These are phyloP conservation scores for Patella vulgata DNA, from an alignment of 1,140 invertebrate genomes.

Conservation along the genomic window DNA sequence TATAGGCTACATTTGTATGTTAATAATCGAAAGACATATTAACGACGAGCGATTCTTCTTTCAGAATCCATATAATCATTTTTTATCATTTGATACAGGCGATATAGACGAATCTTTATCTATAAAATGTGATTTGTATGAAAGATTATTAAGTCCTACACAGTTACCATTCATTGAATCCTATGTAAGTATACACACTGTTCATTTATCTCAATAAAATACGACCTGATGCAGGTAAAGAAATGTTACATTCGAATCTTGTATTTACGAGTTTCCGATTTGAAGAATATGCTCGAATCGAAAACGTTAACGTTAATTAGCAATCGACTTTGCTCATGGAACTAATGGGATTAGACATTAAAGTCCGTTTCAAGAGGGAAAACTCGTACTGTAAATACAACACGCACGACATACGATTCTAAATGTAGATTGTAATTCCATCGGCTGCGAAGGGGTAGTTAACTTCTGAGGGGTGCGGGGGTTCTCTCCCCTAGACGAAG, in stretches of 20 bases:
- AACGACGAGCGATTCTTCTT: not conserved
- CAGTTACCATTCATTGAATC: slow-evolving; percentile 46
- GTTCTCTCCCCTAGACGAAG: no score
- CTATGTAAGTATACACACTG: slow-evolving; percentile 55
- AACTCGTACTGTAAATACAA: no score
- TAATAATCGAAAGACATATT: not conserved
- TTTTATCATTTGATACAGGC: slow-evolving; percentile 1
- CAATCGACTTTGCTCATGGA: no score
- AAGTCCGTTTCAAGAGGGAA: no score
- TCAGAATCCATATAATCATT: not conserved
- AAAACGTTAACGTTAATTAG: no score
- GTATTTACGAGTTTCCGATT: no score
- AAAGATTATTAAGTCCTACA: slow-evolving; percentile 53
- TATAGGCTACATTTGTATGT: not conserved
- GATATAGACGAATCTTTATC: slow-evolving; percentile 15
- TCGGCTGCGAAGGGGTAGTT: no score
- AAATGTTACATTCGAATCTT: not conserved
- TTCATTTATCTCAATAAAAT: not conserved
- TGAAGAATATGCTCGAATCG: no score
- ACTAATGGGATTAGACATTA: no score
- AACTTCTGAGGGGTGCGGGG: no score
- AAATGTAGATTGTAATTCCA: no score
- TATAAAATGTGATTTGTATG: slow-evolving; percentile 58
- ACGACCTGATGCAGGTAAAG: not conserved
- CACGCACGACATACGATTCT: no score